Evolutionary conservation across 2,113 vertebrate species (phyloP).

Genomic region (Eolophus roseicapilla): DNA sequence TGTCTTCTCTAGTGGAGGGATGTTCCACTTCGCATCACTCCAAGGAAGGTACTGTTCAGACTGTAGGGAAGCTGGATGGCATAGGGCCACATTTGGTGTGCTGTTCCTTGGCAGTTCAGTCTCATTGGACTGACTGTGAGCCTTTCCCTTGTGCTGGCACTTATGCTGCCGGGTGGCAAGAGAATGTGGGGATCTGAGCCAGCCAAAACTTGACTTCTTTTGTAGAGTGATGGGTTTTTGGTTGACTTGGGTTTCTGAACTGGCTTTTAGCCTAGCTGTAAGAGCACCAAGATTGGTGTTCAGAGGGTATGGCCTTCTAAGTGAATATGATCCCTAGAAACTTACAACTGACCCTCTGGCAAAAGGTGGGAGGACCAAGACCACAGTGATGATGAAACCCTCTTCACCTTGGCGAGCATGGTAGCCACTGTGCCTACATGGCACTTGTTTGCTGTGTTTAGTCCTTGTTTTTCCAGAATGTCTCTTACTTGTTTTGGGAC

Average conservation of each 20-base stretch:
- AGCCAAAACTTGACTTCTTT: background rate
- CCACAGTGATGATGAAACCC: background rate
- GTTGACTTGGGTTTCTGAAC: background rate
- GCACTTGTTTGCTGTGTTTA: background rate
- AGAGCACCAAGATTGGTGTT: background rate
- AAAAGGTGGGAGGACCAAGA: background rate
- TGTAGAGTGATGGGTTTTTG: background rate
- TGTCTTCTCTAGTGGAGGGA: background rate
- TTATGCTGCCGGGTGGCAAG: background rate
- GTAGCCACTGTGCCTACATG: background rate
- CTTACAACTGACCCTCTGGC: background rate
- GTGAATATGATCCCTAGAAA: background rate
- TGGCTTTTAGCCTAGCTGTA: background rate
- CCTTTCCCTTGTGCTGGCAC: background rate
- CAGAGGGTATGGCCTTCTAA: background rate
- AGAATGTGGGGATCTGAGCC: background rate
- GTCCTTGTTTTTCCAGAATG: background rate
- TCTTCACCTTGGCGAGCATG: rapidly evolving
- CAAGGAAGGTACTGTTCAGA: background rate
- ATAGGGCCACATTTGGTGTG: background rate
- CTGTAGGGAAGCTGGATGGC: background rate
- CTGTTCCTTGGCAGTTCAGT: background rate
- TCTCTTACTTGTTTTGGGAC: background rate
- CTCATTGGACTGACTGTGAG: background rate
- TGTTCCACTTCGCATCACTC: background rate